These are phyloP conservation scores for Ladona fulva DNA, from an alignment of 1,140 invertebrate species.

Conservation along the genomic window DNA sequence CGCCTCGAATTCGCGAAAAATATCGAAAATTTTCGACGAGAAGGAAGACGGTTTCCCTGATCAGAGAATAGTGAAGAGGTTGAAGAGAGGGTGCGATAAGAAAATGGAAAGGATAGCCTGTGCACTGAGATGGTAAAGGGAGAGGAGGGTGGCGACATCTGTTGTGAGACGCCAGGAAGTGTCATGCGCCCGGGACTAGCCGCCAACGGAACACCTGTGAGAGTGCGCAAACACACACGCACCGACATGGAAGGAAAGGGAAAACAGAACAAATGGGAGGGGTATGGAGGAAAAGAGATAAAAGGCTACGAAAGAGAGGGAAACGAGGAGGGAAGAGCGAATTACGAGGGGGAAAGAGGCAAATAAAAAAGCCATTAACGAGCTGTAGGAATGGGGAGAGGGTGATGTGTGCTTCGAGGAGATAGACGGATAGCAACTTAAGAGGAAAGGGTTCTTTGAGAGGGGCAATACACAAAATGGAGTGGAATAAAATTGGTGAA, in stretches of 20 bases:
- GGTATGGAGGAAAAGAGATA: neutral
- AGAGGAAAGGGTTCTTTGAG: neutral
- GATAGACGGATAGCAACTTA: neutral
- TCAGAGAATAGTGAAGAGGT: no score
- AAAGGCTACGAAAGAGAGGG: neutral
- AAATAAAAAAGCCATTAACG: conserved; percentile 12
- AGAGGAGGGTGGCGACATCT: neutral
- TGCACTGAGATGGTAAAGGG: no score
- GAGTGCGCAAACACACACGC: neutral
- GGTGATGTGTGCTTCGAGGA: conserved; percentile 5
- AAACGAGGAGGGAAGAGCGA: neutral
- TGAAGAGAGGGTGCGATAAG: no score
- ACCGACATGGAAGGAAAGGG: neutral
- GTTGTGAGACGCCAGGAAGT: neutral
- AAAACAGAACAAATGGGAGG: neutral
- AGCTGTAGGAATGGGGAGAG: neutral
- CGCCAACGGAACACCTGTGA: neutral
- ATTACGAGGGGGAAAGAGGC: neutral
- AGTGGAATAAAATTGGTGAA: neutral
- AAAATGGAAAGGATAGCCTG: no score
- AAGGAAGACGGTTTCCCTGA: no score
- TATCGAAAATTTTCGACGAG: no score
- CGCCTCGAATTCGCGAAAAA: no score
- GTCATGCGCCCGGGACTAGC: neutral
- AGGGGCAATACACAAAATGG: neutral